Conservation (phyloP, 2,888 invertebrate species). For the Scrobipalpa atriplicella region DNA sequence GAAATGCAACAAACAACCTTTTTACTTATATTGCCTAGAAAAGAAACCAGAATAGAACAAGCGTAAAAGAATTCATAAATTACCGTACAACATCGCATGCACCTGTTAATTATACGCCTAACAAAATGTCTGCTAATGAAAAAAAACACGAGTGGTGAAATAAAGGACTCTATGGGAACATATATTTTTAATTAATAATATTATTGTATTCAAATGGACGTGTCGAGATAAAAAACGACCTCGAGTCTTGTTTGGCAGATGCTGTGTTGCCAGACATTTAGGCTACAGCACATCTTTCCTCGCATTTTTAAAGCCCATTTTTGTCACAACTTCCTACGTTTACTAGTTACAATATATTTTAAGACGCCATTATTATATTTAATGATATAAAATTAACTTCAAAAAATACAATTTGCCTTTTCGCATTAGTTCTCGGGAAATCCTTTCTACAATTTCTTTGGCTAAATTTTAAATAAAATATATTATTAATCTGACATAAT, state of each 20-base stretch:
- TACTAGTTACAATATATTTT: too few species aligned
- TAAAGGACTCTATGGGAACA: slow-evolving; percentile 31
- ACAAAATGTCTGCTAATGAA: slow-evolving; percentile 20
- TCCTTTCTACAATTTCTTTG: too few species aligned
- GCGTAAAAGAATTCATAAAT: neutral
- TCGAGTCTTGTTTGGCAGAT: slow-evolving; percentile 35
- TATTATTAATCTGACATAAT: too few species aligned
- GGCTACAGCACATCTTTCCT: neutral
- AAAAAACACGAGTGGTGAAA: slow-evolving; percentile 23
- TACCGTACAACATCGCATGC: neutral
- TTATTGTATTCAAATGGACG: slow-evolving; percentile 32
- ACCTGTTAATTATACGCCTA: slow-evolving; percentile 18
- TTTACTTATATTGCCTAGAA: too few species aligned
- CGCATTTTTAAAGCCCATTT: too few species aligned
- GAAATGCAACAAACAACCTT: neutral
- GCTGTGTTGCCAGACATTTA: neutral
- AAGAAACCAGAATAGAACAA: neutral
- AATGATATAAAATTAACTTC: too few species aligned
- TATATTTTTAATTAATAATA: slow-evolving; percentile 31
- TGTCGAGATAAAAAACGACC: slow-evolving; percentile 34
- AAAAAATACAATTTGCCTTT: too few species aligned
- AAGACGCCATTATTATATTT: too few species aligned
- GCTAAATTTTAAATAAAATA: too few species aligned
- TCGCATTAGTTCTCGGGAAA: too few species aligned
- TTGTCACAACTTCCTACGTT: too few species aligned